These are phyloP conservation scores for Phoenicopterus ruber DNA, from an alignment of 2,113 vertebrate genomes.

Conservation along the genomic window DNA sequence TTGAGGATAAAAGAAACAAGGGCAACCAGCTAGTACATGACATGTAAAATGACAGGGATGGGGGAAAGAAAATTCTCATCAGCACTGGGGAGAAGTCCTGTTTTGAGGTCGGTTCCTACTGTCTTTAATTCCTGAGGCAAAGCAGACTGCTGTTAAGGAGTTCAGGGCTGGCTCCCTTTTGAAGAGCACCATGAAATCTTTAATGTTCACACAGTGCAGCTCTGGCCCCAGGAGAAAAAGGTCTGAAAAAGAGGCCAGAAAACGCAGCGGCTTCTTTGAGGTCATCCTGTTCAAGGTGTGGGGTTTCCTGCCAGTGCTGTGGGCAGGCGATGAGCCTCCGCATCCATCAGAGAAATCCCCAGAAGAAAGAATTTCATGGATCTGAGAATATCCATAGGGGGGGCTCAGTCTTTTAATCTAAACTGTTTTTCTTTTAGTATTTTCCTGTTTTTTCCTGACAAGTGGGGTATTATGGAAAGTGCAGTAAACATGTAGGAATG, in stretches of 20 bases:
- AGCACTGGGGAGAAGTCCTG: background rate
- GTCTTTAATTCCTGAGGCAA: conserved; percentile 13
- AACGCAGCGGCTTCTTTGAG: conserved; percentile 14
- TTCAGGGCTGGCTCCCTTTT: background rate
- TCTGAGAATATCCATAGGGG: conserved; percentile 36
- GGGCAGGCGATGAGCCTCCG: background rate
- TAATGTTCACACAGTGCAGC: background rate
- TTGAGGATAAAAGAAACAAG: fast-evolving
- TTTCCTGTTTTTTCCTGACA: conserved; percentile 36
- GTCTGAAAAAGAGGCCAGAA: background rate
- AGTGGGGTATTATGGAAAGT: conserved; percentile 25
- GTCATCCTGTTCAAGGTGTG: conserved; percentile 43
- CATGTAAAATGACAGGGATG: background rate
- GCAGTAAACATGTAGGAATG: conserved; percentile 64
- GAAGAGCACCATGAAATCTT: conserved; percentile 18
- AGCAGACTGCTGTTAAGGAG: background rate
- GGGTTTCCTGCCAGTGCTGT: background rate
- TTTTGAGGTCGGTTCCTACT: background rate
- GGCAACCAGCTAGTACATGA: background rate
- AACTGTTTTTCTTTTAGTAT: conserved; percentile 33
- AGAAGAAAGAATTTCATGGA: conserved; percentile 43
- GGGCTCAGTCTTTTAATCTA: conserved; percentile 48
- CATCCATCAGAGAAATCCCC: conserved; percentile 5
- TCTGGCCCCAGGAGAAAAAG: background rate
- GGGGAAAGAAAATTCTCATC: background rate